Conservation (phyloP, 1,140 invertebrate species). For the Luehdorfia chinensis region DNA sequence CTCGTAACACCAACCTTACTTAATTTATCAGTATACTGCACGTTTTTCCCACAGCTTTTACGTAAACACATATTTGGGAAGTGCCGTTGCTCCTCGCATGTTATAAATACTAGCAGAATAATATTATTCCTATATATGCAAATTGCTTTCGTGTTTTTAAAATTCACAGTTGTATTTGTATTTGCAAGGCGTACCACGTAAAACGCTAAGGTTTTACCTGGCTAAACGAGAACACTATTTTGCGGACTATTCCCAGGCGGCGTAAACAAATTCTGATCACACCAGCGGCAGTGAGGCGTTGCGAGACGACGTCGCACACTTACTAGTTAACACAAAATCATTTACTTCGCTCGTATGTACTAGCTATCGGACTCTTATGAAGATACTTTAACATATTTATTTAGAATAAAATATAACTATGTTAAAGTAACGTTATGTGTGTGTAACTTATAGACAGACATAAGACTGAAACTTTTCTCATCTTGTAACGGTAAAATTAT, state of each 20-base stretch:
- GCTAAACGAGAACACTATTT: conserved; percentile 61
- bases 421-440: too few species aligned
- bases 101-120: conserved; percentile 41
- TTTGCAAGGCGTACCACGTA: conserved; percentile 62
- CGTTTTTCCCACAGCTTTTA: neutral
- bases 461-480: too few species aligned
- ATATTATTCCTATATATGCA: conserved; percentile 56
- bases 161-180: conserved; percentile 67
- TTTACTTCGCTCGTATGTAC: conserved; percentile 13
- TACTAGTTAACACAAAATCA: conserved; percentile 24
- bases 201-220: conserved; percentile 68
- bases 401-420: too few species aligned
- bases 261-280: conserved; percentile 73
- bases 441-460: too few species aligned
- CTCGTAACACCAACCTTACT: neutral
- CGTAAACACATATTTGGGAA: conserved; percentile 19
- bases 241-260: conserved; percentile 62
- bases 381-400: too few species aligned
- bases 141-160: conserved; percentile 49
- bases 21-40: conserved; percentile 3
- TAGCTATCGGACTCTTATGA: too few species aligned
- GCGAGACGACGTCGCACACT: conserved; percentile 19
- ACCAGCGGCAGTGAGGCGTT: conserved; percentile 44
- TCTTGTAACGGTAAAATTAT: too few species aligned
- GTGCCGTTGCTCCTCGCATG: conserved; percentile 29